phyloP scores from a whole-genome alignment of 2,888 invertebrate genomes.

The Lithophane ornitopus region DNA sequence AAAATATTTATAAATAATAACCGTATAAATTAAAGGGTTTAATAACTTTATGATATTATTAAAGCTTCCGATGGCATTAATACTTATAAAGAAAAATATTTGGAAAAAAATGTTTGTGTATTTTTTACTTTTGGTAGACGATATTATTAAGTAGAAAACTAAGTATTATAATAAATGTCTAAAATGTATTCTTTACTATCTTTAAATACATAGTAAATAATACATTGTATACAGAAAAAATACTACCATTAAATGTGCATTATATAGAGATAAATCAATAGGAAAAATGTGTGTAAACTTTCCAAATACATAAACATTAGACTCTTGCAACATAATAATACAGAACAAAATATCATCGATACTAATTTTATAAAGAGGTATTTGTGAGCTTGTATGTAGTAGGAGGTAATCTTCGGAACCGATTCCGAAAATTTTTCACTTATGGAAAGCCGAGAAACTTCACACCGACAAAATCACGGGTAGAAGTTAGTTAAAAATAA shows the following conservation, averaged over 20 bases:
- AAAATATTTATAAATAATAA: slow-evolving; percentile 38
- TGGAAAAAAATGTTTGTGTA: slow-evolving; percentile 24
- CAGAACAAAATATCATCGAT: background rate
- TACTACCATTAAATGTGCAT: background rate
- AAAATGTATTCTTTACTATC: no score
- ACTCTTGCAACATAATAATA: background rate
- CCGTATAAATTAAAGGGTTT: slow-evolving; percentile 16
- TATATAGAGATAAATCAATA: background rate
- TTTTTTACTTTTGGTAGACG: slow-evolving; percentile 19
- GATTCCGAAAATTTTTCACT: background rate
- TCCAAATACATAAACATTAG: background rate
- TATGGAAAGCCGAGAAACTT: background rate
- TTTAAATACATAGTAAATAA: background rate
- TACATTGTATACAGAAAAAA: background rate
- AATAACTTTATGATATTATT: slow-evolving; percentile 36
- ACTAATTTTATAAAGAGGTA: background rate
- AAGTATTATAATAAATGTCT: background rate
- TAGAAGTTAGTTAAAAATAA: background rate
- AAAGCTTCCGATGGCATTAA: slow-evolving; percentile 60
- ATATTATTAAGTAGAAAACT: background rate
- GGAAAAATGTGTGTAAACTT: background rate
- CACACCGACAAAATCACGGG: background rate
- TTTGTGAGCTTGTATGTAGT: background rate
- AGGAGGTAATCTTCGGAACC: background rate
- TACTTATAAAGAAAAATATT: slow-evolving; percentile 49